phyloP scores from a whole-genome alignment of 2,113 vertebrate species.

The Pardalotus punctatus region DNA sequence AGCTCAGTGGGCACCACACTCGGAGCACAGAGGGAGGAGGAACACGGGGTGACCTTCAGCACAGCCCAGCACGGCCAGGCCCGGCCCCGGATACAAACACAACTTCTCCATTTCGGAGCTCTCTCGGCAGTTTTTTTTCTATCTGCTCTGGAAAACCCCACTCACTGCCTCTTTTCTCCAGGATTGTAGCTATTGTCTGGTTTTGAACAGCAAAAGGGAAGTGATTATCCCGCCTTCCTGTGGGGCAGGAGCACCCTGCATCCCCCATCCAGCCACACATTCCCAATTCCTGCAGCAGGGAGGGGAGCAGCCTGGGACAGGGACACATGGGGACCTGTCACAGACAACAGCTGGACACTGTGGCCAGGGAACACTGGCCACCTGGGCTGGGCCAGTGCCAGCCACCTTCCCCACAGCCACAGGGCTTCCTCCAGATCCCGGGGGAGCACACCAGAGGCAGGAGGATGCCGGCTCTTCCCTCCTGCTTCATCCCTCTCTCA shows the following conservation, averaged over 20 bases:
- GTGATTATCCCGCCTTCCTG: neutral
- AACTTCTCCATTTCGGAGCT: slow-evolving; percentile 12
- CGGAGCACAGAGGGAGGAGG: fast-evolving
- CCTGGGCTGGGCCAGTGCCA: neutral
- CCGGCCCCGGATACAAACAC: neutral
- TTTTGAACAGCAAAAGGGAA: neutral
- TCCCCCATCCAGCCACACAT: neutral
- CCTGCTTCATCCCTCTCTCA: neutral
- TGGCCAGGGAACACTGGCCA: neutral
- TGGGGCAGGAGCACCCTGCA: neutral
- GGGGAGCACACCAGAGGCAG: neutral
- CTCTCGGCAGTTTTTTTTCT: neutral
- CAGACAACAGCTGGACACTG: neutral
- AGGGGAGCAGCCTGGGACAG: neutral
- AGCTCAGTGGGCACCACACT: neutral
- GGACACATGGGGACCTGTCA: neutral
- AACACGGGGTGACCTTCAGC: neutral
- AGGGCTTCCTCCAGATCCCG: neutral
- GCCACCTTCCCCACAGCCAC: neutral
- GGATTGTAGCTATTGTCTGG: neutral
- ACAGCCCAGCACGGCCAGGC: neutral
- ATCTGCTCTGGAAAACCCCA: neutral
- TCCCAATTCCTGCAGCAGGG: neutral
- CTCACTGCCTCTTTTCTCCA: neutral
- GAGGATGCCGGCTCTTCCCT: neutral